Conservation (phyloP, 2,113 vertebrate species). For the Illadopsis cleaveri region DNA sequence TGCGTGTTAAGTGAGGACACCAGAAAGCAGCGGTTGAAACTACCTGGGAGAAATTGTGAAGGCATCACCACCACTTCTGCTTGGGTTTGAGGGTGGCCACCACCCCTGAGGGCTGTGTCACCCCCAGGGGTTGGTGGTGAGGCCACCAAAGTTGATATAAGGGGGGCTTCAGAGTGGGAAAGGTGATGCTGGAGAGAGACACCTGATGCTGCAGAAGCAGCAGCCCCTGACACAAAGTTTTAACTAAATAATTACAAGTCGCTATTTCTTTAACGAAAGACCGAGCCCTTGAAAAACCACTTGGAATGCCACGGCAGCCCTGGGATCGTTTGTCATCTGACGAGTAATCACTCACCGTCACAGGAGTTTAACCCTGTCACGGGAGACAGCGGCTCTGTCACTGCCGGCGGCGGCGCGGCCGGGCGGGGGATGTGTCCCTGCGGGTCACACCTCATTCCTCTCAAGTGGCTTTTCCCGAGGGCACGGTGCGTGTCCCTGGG, state of each 20-base stretch:
- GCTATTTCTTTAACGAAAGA: not conserved
- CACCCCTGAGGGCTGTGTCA: not conserved
- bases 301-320: not conserved
- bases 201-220: not conserved
- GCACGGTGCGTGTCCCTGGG: fast-evolving
- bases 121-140: not conserved
- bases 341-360: not conserved
- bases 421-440: not conserved
- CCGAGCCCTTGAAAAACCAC: constrained; percentile 3
- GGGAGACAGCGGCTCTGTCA: not conserved
- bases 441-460: not conserved
- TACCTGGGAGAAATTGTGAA: not conserved
- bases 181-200: not conserved
- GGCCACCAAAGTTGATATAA: not conserved
- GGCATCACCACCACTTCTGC: not conserved
- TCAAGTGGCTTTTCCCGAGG: not conserved
- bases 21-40: not conserved
- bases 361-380: not conserved
- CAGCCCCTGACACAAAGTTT: not conserved
- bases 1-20: not conserved
- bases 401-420: fast-evolving
- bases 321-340: not conserved
- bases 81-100: not conserved
- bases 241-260: not conserved
- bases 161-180: not conserved